Base-by-base conservation (phyloP, 92 coral and sea anemone species). In the Isaurus tuberculatus region DNA sequence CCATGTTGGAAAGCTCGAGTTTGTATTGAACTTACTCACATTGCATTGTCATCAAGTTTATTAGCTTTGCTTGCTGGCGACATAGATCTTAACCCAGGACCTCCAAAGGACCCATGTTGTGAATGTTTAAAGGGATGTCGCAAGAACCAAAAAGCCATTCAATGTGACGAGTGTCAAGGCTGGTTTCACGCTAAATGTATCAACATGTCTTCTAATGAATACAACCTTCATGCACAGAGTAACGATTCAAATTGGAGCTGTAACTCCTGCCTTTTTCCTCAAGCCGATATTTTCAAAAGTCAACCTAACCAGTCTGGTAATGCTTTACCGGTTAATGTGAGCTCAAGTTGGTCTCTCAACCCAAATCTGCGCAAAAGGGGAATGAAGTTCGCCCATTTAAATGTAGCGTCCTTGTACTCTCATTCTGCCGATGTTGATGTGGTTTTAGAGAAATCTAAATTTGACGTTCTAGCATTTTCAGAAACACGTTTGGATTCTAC, bases 331-430 rank as follows among this genome's bases (percentile, higher is more conserved):
- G 8, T 36, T 36, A 3, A 3, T 36, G 42, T 3, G 8, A 36
- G 8, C 8, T 3, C 8, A 3, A 8, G 42, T 8, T 36, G 42
- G 42, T 36, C 8, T 36, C 3, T 36, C 8, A 36, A 36, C 8
- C 42, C 42, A 8, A 36, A 36, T 36, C 42, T 36, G 4, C 42
- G 42, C 3, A 36, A 36, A 8, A 36, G 8, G 8, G 42, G 42
- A 36, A 36, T 36, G 42, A 85, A 85, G 64, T 85, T 85, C 63
- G 88, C 84, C 74, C 84, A 85, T 85, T 73, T 75, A 13, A 85
- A 85, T 58, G 77, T 85, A 60, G 71, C 42, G 42, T 36, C 42
- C 3, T 36, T 36, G 42, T 36, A 36, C 42, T 36, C 42, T 79
- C 17, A 77, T 72, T 42, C 13, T 65, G 85, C 89, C 51, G 89